Evolutionary conservation across 92 coral and sea anemone species (phyloP), one percentile per base, ranked within the genome.

Genomic region (Phenganax stokvisi): DNA sequence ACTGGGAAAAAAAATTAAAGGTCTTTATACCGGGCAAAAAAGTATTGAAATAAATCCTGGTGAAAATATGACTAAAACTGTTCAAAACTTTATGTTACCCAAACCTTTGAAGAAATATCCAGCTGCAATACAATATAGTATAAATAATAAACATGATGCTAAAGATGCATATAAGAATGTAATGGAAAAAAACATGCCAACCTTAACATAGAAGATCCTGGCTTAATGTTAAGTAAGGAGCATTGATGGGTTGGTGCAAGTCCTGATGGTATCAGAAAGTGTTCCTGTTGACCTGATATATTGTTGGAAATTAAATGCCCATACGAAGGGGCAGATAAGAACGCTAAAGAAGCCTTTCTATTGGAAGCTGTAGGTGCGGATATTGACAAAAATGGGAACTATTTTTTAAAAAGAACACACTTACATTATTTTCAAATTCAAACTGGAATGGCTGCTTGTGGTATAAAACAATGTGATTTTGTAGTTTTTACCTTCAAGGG

Each of bases 321-420:
- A 57, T 75, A 28, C 56, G 56, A 51, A 37, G 89, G 86, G 16
- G 56, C 56, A 29, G 78, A 85, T 59, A 57, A 82, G 13, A 81
- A 72, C 80, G 87, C 91, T 3, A 88, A 88, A 80, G 54, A 28
- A 71, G 83, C 91, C 47, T 88, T 82, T 54, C 75, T 85, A 61
- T 15, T 82, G 52, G 86, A 56, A 51, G 78, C 81, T 72, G 89
- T 86, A 57, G 87, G 89, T 20, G 89, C 84, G n/a, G 68, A 52
- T 69, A 66, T 79, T 47, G 76, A 27, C 64, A 27, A 71, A 61
- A 75, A 85, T 71, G 86, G 91, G 7, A 82, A 76, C 20, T 37
- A 61, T 16, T 67, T 54, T 30, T 57, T 88, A 57, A 80, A 76
- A 55, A 20, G 71, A 51, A 81, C 66, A 62, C 89, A 88, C 54